Base-by-base conservation (phyloP, 2,797 vertebrate genomes). In the Sylvilagus floridanus region DNA sequence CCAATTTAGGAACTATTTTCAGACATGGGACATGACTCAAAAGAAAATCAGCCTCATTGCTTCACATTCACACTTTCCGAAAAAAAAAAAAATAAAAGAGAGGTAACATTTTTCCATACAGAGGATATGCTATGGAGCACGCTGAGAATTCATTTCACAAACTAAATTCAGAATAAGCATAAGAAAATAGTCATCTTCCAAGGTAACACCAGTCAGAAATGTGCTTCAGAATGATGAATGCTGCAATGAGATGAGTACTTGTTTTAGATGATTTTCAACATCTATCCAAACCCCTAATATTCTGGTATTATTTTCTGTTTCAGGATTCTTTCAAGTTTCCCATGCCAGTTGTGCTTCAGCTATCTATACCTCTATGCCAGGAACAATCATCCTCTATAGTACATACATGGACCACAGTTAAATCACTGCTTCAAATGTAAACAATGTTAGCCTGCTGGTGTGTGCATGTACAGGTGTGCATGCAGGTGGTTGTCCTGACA, bases 1-100 rank as follows among this genome's bases (percentile, higher is more conserved):
- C 32, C 75, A 87, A 93, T 88, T 96, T 93, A 91, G 68, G 28
- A 93, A 83, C 11, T 73, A 12, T 82, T 92, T 97, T 95, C 62
- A 89, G 42, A 92, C n/a, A 88, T 68, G 1, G 10, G 71, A 78
- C 82, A 78, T 96, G 86, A 95, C 65, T 96, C 91, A 84, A 76
- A 95, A 91, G 60, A 90, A 96, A 95, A 86, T 68, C 42, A 77
- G 24, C 37, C 11, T 86, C 22, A 9, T 75, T 66, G 54, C 19
- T 96, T 82, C 88, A 88, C 42, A 91, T 28, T 89, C 42, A 95
- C 52, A 91, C 66, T 91, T 96, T 60, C 16, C 2, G 52, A 28
- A 52, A 62, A 87, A 63, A 88, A 47, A 88, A 28, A 37, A 65
- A 26, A 83, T 57, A 57, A 30, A 24, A 62, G 30, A 63, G 32